Percentiles rank a stretch among this genome's conserved stretches.
These are phyloP conservation scores for Hippopotamus amphibius DNA, from an alignment of 2,113 vertebrate genomes.

Conservation along the genomic window DNA sequence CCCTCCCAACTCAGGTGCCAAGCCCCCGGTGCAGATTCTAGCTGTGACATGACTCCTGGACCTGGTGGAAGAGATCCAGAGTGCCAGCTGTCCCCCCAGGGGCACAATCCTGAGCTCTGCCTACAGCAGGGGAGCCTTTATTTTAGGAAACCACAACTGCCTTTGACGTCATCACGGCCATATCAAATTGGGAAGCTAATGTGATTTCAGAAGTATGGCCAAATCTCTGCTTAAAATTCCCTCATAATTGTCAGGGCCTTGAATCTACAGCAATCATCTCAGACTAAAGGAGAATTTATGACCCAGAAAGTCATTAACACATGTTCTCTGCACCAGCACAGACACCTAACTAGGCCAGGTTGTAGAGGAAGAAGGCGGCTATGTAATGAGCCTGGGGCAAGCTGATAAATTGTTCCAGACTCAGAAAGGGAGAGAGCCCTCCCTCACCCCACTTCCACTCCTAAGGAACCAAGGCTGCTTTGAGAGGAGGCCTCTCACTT, in stretches of 20 bases:
- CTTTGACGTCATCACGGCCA: slow-evolving; percentile 83
- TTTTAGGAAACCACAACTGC: slow-evolving; percentile 85
- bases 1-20: slow-evolving; percentile 13
- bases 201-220: slow-evolving; percentile 84
- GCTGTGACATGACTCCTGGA: background rate
- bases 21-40: background rate
- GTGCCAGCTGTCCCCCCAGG: background rate
- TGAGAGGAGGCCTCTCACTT: background rate
- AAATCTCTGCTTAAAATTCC: slow-evolving; percentile 86
- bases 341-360: slow-evolving; percentile 45
- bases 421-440: background rate
- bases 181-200: slow-evolving; percentile 85
- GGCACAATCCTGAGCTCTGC: slow-evolving; percentile 45
- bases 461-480: background rate
- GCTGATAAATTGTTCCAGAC: background rate
- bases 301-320: slow-evolving; percentile 73
- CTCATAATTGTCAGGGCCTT: slow-evolving; percentile 78
- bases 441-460: fast-evolving
- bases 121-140: slow-evolving; percentile 77
- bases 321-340: background rate
- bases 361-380: background rate
- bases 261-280: slow-evolving; percentile 82
- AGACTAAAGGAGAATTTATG: slow-evolving; percentile 81
- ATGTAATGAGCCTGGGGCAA: background rate
- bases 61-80: slow-evolving; percentile 40